phyloP scores from a whole-genome alignment of 2,797 vertebrate genomes.

The Phrynocephalus vlangalii region DNA sequence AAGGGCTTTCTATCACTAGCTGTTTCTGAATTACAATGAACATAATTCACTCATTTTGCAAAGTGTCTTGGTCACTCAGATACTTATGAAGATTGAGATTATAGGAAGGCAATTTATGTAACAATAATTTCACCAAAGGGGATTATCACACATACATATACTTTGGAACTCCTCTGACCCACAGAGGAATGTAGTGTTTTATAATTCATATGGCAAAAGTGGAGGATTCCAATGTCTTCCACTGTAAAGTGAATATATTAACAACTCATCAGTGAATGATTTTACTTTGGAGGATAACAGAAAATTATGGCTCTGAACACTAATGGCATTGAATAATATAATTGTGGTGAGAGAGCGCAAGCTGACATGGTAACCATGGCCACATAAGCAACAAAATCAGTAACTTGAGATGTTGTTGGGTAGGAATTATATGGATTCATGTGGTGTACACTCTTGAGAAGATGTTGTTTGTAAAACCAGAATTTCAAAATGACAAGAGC shows the following conservation, averaged over 20 bases:
- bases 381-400: slow-evolving; percentile 42
- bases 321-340: slow-evolving; percentile 41
- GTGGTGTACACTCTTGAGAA: slow-evolving; percentile 15
- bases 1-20: slow-evolving; percentile 67
- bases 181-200: slow-evolving; percentile 60
- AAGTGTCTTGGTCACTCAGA: slow-evolving; percentile 59
- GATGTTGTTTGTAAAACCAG: background rate
- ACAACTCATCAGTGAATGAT: slow-evolving; percentile 37
- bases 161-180: slow-evolving; percentile 60
- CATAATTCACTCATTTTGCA: slow-evolving; percentile 65
- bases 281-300: slow-evolving; percentile 46
- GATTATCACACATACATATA: slow-evolving; percentile 65
- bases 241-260: slow-evolving; percentile 48
- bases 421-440: slow-evolving; percentile 54
- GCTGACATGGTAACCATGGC: slow-evolving; percentile 58
- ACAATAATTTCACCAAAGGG: slow-evolving; percentile 59
- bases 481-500: background rate
- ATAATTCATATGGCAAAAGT: slow-evolving; percentile 70
- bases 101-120: slow-evolving; percentile 68
- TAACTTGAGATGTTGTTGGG: slow-evolving; percentile 28
- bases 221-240: slow-evolving; percentile 40
- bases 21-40: slow-evolving; percentile 65
- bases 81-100: slow-evolving; percentile 70
- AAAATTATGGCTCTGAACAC: slow-evolving; percentile 18
- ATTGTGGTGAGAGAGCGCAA: slow-evolving; percentile 19